Percentiles rank a stretch among this genome's conserved stretches.
Evolutionary conservation across 2,113 vertebrate genomes (phyloP).

Genomic region (Numida meleagris): DNA sequence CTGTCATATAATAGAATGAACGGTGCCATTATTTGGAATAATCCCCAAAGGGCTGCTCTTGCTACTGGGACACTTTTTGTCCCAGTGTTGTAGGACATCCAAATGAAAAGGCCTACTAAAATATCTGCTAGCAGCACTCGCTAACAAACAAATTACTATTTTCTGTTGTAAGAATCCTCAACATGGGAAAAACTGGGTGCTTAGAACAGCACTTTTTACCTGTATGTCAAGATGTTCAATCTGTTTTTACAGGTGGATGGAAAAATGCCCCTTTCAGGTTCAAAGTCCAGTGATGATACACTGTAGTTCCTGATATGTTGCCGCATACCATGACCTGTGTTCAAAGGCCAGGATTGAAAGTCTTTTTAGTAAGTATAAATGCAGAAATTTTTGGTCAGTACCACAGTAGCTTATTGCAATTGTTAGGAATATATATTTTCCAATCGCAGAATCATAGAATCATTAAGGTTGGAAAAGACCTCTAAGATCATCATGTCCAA

Average conservation of each 20-base stretch:
- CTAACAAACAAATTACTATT: background rate
- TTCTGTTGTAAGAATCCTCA: background rate
- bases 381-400: background rate
- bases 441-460: background rate
- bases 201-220: background rate
- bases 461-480: no score
- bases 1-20: background rate
- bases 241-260: background rate
- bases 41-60: background rate
- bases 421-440: background rate
- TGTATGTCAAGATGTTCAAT: background rate
- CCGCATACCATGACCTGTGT: background rate
- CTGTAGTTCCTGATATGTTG: background rate
- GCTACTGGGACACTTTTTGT: background rate
- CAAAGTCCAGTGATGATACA: background rate
- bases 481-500: no score
- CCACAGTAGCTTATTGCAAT: background rate
- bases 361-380: background rate
- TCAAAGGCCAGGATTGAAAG: background rate
- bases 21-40: background rate
- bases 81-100: background rate
- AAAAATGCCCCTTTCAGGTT: background rate
- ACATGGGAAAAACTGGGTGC: background rate
- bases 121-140: background rate
- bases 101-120: background rate